Evolutionary conservation across 2,888 invertebrate species (phyloP), one percentile per base, ranked within the genome.

Genomic region (Drosophila nigricruria): DNA sequence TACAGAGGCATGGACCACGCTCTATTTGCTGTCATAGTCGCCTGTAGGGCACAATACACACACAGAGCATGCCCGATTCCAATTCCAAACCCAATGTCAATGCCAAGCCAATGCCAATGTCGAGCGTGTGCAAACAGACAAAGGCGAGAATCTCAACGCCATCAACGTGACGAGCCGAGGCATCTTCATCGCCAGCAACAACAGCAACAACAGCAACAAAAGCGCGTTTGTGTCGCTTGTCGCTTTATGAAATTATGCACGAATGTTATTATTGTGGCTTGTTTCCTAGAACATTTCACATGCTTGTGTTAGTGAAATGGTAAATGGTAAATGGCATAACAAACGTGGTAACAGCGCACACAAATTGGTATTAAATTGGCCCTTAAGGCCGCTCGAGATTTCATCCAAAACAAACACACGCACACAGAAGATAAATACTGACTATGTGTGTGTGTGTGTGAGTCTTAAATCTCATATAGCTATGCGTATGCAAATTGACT

Each of bases 81-180:
- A 25, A 76, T 78, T 30, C 23, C 18, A 36, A 18, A 42, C 23
- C n/a, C 40, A 56, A 74, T 81, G 66, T 58, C 88, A 82, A 79
- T 81, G 82, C 68, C 90, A 88, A 77, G 79, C 79, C 90, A 88
- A 71, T 78, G 73, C 70, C 90, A 82, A 82, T 79, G 88, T 70
- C 79, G 86, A 70, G 83, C 89, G 65, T 75, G 74, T 82, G 89
- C 86, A 89, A 77, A 88, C 73, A 82, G 80, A 81, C 81, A 72
- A 30, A 49, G 58, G 72, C 85, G 88, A 81, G 75, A 87, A 73
- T 70, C 66, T 82, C 76, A 53, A 65, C 70, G 69, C 82, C 85
- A 73, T 84, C 81, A 66, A 68, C 50, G 56, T 58, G 69, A 49
- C 69, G n/a, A 59, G 61, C 49, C 73, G 61, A 78, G 53, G 63